phyloP scores from a whole-genome alignment of 2,113 vertebrate species.

The Psephotus haematonotus region DNA sequence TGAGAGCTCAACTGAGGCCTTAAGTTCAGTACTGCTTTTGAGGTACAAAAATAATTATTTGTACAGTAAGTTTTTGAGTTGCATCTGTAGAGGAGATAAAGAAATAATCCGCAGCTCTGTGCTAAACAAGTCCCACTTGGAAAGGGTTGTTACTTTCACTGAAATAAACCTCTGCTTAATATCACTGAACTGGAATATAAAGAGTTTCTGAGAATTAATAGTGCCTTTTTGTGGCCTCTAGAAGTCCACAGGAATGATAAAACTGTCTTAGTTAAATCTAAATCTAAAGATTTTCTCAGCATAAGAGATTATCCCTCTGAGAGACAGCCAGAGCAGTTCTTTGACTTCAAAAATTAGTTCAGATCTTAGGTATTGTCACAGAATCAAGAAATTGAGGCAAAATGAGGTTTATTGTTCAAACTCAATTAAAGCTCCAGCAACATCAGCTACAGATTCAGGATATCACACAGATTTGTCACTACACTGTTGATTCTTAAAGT shows the following conservation, averaged over 20 bases:
- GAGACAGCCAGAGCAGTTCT: not conserved
- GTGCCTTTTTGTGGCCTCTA: conserved; percentile 3
- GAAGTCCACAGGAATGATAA: conserved; percentile 46
- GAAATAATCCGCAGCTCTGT: not conserved
- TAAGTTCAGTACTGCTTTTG: not conserved
- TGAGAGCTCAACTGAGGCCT: not conserved
- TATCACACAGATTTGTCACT: not conserved
- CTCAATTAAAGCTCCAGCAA: not conserved
- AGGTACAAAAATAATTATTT: conserved; percentile 30
- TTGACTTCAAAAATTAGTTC: conserved; percentile 41
- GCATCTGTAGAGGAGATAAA: not conserved
- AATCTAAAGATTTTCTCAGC: conserved; percentile 50
- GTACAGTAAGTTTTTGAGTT: not conserved
- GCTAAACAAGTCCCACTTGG: not conserved
- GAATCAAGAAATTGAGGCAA: not conserved
- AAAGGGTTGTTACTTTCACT: not conserved
- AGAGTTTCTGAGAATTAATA: conserved; percentile 2
- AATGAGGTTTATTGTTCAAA: not conserved
- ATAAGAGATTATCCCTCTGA: conserved; percentile 39
- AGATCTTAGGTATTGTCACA: not conserved
- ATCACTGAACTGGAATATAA: not conserved
- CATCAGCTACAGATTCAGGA: not conserved
- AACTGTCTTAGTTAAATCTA: conserved; percentile 56
- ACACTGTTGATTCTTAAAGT: not conserved
- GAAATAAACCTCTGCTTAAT: conserved; percentile 14